phyloP scores from a whole-genome alignment of 2,113 vertebrate species.

The Monopterus albus region DNA sequence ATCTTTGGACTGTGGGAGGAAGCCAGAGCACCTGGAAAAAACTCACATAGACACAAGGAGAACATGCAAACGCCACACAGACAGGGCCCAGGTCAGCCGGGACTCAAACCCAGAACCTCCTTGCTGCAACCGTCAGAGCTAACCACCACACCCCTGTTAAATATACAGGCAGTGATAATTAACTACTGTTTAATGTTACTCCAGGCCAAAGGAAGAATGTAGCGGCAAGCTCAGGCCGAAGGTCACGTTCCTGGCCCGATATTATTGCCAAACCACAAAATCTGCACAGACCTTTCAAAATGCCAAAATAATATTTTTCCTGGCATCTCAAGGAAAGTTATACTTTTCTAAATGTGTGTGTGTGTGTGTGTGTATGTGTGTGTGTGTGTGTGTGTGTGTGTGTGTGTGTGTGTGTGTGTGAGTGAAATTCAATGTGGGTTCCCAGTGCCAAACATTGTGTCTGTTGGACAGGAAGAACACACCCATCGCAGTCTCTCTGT shows the following conservation, averaged over 20 bases:
- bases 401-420: conserved; percentile 21
- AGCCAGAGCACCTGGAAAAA: too few species aligned
- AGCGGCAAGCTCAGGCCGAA: conserved; percentile 23
- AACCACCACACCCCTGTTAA: too few species aligned
- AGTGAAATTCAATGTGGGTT: conserved; percentile 50
- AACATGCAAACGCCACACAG: too few species aligned
- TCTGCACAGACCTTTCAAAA: conserved; percentile 19
- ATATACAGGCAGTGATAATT: conserved; percentile 14
- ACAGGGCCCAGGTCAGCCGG: too few species aligned
- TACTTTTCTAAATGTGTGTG: conserved; percentile 46
- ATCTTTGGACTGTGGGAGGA: too few species aligned
- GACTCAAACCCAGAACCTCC: too few species aligned
- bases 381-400: conserved; percentile 2
- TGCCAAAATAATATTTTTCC: conserved; percentile 61
- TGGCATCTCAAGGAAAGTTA: conserved; percentile 49
- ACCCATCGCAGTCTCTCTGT: conserved; percentile 35
- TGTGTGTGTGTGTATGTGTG: conserved; percentile 1
- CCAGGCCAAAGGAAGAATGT: conserved; percentile 43
- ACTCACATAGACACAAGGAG: too few species aligned
- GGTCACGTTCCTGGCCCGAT: conserved; percentile 16
- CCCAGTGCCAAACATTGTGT: conserved; percentile 35
- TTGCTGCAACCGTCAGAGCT: too few species aligned
- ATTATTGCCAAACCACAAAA: conserved; percentile 56
- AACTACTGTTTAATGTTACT: conserved; percentile 24
- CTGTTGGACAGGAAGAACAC: conserved; percentile 38